These are phyloP conservation scores for Ephydatia muelleri DNA, from an alignment of 37 sponge, comb jelly and placozoan species.

Conservation along the genomic window DNA sequence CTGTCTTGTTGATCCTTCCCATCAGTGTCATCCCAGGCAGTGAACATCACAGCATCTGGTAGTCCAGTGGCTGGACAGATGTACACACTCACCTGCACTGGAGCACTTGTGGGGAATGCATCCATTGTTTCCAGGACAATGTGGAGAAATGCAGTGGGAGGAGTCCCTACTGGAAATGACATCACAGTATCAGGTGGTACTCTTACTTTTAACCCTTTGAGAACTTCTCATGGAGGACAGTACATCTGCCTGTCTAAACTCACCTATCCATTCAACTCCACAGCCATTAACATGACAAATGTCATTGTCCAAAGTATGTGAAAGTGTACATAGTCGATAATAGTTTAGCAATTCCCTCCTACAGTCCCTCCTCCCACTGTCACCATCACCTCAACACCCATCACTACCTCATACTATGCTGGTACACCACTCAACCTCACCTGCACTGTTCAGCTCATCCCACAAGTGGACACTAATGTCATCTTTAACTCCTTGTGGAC, in stretches of 20 bases:
- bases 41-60: too few relatives aligned
- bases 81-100: too few relatives aligned
- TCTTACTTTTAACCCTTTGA: too few relatives aligned
- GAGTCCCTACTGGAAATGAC: too few relatives aligned
- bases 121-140: too few relatives aligned
- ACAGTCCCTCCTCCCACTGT: conserved; percentile 1
- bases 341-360: background rate
- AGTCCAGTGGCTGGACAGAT: too few relatives aligned
- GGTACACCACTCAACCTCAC: background rate
- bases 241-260: background rate
- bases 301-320: background rate
- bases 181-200: too few relatives aligned
- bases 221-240: background rate
- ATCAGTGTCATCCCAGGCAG: too few relatives aligned
- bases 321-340: too few relatives aligned
- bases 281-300: background rate
- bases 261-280: background rate
- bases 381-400: background rate
- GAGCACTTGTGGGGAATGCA: too few relatives aligned
- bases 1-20: too few relatives aligned
- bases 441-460: background rate
- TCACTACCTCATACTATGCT: background rate
- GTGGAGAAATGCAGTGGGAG: too few relatives aligned
- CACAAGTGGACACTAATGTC: background rate
- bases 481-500: background rate